Conservation (phyloP, 2,797 vertebrate genomes). For the Acropternis orthonyx region DNA sequence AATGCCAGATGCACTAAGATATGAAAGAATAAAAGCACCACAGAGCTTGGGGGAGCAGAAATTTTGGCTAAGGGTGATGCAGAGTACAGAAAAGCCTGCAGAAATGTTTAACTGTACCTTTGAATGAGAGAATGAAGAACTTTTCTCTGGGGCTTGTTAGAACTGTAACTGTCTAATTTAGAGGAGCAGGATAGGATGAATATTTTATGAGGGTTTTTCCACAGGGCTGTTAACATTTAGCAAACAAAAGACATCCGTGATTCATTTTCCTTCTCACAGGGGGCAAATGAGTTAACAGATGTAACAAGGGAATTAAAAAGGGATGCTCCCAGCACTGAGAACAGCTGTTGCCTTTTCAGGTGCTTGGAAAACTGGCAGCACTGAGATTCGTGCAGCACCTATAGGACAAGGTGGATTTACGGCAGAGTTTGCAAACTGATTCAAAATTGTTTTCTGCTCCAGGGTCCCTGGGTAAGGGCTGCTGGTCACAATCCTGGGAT, state of each 20-base stretch:
- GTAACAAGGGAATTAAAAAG: slow-evolving; percentile 59
- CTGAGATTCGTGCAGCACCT: neutral
- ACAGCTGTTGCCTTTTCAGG: slow-evolving; percentile 46
- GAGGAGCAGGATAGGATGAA: slow-evolving; percentile 54
- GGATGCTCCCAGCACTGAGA: slow-evolving; percentile 37
- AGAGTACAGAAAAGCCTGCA: slow-evolving; percentile 33
- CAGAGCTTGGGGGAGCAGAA: neutral
- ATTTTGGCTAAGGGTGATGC: slow-evolving; percentile 1
- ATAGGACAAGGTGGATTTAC: neutral
- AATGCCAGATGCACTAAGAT: slow-evolving; percentile 2
- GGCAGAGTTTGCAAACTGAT: neutral
- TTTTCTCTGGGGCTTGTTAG: slow-evolving; percentile 57
- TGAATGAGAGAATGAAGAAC: slow-evolving; percentile 45
- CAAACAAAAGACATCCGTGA: slow-evolving; percentile 61
- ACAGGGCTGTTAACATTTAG: slow-evolving; percentile 56
- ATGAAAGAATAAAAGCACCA: slow-evolving; percentile 3
- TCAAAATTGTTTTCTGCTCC: neutral
- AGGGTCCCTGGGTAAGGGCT: neutral
- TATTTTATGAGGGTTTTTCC: slow-evolving; percentile 69
- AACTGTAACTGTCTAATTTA: slow-evolving; percentile 60
- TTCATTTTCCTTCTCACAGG: slow-evolving; percentile 67
- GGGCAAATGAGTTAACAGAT: slow-evolving; percentile 68
- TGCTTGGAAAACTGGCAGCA: neutral
- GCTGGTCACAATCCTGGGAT: neutral
- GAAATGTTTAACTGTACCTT: slow-evolving; percentile 37